Base-by-base conservation (phyloP, 1,140 invertebrate genomes). In the Eriosoma lanigerum region DNA sequence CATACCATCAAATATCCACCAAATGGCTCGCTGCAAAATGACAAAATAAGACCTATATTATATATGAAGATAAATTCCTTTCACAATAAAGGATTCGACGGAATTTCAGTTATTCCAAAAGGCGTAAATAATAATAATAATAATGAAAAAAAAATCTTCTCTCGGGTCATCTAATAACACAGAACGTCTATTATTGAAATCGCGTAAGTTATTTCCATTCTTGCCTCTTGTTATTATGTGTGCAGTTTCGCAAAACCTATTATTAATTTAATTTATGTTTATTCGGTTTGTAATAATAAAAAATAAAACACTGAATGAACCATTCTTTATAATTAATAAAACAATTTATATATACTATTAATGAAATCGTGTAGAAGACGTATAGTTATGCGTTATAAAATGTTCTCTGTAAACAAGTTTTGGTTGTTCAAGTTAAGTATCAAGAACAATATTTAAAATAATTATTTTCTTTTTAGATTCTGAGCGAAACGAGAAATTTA, bases 131-230 rank as follows among this genome's bases (percentile, higher is more conserved):
- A 38, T 38, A 48, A 48, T 46, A 68, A 68, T 32, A 62, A 19
- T 13, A 32, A 62, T 13, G 0, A 24, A 29, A 26, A 29, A 60
- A 29, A 60, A 13, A 68, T 44, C 32, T 46, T 68, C 64, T 21
- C 64, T 70, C 24, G 44, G 66, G 66, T 50, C 66, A 50, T 70
- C 66, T 50, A 50, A 24, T 17, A 50, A 50, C 24, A 26, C 44
- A 1, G 15, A 70, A 70, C 26, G 46, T 70, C 66, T 70, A 50
- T 70, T 70, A 70, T 70, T 70, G 46, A 70, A 70, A 70, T 70
- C 66, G 21, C 21, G 24, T 50, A 70, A 70, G 15, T 50, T 70
- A 70, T 70, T 50, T 70, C 46, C 46, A 21, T 8, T n/a, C n/a
- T 21, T n/a, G n/a, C 21, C 8, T 8, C 21, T 21, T 5, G 38